phyloP scores from a whole-genome alignment of 2,113 vertebrate genomes.

The Ceyx melanurus region DNA sequence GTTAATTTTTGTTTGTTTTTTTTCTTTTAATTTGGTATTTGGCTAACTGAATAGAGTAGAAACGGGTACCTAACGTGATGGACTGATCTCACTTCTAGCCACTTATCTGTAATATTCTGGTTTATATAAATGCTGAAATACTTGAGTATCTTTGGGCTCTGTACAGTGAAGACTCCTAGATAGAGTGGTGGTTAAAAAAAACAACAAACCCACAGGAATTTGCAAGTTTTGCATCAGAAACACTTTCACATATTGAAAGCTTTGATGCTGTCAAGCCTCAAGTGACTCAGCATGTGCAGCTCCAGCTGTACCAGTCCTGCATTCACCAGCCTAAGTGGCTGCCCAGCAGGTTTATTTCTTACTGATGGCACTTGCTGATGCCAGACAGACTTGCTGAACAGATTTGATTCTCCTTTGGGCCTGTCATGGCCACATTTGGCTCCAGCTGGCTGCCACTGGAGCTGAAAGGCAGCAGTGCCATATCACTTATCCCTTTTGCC shows the following conservation, averaged over 20 bases:
- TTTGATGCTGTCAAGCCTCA: neutral
- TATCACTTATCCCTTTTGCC: neutral
- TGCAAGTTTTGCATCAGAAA: neutral
- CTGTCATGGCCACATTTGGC: neutral
- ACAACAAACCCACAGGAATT: neutral
- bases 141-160: neutral
- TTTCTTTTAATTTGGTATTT: neutral
- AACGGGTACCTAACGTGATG: neutral
- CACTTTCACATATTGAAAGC: neutral
- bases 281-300: neutral
- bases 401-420: neutral
- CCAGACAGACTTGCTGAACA: neutral
- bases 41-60: neutral
- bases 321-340: fast-evolving
- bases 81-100: neutral
- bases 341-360: neutral
- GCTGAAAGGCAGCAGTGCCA: neutral
- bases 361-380: fast-evolving
- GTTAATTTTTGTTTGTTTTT: too few species aligned
- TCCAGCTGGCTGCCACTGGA: neutral
- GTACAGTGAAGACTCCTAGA: neutral
- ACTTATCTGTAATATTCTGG: neutral
- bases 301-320: neutral
- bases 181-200: neutral
- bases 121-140: neutral